Conservation (phyloP, 2,888 invertebrate genomes). For the Lepidocyrtinus sp. region DNA sequence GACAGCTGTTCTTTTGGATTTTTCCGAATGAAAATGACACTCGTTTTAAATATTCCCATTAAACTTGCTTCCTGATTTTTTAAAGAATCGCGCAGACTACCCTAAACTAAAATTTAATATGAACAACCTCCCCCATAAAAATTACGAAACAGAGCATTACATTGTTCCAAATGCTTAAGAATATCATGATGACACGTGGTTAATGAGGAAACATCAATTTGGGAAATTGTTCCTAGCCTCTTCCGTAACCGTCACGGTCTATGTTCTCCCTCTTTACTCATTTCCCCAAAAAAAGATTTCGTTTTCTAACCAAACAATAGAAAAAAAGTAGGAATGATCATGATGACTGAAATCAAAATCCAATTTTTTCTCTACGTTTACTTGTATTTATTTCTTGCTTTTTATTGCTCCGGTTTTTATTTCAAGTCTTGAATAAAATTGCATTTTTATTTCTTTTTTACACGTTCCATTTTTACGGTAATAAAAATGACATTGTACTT, state of each 20-base stretch:
- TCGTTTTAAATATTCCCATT: too few relatives aligned
- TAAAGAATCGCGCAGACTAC: too few relatives aligned
- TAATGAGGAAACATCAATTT: slow-evolving; percentile 58
- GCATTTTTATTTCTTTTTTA: slow-evolving; percentile 30
- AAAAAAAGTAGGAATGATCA: background rate
- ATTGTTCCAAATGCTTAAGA: too few relatives aligned
- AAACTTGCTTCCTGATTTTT: too few relatives aligned
- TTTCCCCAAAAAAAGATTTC: too few relatives aligned
- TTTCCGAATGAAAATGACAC: too few relatives aligned
- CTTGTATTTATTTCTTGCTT: background rate
- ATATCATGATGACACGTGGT: slow-evolving; percentile 50
- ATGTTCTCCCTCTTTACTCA: background rate
- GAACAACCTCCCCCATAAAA: too few relatives aligned
- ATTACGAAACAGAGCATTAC: too few relatives aligned
- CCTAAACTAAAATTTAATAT: too few relatives aligned
- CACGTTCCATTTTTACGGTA: slow-evolving; percentile 43
- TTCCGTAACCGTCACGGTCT: background rate
- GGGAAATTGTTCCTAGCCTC: too few relatives aligned
- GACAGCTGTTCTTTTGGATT: slow-evolving; percentile 46
- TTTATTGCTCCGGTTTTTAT: slow-evolving; percentile 2
- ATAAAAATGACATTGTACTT: slow-evolving; percentile 48
- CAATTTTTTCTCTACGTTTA: slow-evolving; percentile 27
- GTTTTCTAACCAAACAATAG: too few relatives aligned
- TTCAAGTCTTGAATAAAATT: slow-evolving; percentile 34
- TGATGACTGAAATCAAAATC: slow-evolving; percentile 41